Evolutionary conservation across 2,113 vertebrate species (phyloP).

Genomic region (Sciurus niger): DNA sequence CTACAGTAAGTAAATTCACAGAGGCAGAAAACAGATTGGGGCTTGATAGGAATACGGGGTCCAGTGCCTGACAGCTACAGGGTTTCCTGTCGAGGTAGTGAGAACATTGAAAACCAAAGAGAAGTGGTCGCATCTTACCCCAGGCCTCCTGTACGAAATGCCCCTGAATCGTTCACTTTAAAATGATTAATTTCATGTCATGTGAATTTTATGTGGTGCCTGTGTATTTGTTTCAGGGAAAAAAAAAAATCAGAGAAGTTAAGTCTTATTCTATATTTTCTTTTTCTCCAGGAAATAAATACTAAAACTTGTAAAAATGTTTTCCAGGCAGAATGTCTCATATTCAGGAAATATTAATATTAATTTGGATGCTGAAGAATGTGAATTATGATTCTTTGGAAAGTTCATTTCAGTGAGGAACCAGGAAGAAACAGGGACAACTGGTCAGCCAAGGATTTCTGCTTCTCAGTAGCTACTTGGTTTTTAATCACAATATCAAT

Average conservation of each 20-base stretch:
- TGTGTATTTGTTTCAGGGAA: background rate
- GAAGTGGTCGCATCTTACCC: background rate
- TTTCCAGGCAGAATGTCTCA: constrained; percentile 44
- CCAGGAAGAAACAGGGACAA: background rate
- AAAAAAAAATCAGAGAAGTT: background rate
- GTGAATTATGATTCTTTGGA: background rate
- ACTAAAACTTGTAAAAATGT: constrained; percentile 28
- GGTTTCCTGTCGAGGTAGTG: background rate
- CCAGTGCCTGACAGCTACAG: background rate
- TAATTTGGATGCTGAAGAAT: background rate
- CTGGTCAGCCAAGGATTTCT: background rate
- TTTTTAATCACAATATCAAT: background rate
- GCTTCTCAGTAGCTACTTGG: background rate
- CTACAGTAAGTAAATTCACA: background rate
- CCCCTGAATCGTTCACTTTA: background rate
- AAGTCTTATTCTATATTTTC: background rate
- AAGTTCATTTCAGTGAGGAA: constrained; percentile 1
- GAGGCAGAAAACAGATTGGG: background rate
- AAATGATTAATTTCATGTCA: background rate
- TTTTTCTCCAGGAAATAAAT: constrained; percentile 20
- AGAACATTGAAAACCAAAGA: background rate
- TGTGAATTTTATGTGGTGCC: background rate
- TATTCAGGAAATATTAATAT: constrained; percentile 24
- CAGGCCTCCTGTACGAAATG: background rate
- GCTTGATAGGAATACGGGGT: background rate